phyloP scores from a whole-genome alignment of 2,113 vertebrate genomes.

The Bubo blakistoni region DNA sequence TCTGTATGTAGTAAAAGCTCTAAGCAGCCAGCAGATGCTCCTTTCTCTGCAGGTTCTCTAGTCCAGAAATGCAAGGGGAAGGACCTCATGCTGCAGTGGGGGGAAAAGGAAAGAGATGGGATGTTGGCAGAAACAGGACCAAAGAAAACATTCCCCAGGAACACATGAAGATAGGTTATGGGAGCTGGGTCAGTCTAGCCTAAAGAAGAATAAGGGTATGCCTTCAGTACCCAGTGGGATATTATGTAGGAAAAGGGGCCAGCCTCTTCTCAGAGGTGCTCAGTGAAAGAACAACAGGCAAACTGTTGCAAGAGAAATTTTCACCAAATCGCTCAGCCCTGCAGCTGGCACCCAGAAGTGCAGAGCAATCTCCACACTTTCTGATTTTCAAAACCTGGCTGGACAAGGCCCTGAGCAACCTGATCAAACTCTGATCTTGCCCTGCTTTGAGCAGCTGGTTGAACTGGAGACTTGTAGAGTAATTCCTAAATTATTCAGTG shows the following conservation, averaged over 20 bases:
- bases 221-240: not conserved
- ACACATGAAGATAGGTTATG: not conserved
- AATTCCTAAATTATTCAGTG: not conserved
- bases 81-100: not conserved
- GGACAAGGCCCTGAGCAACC: not conserved
- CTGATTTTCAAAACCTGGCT: not conserved
- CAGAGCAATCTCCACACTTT: not conserved
- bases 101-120: not conserved
- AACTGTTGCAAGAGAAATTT: not conserved
- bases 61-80: not conserved
- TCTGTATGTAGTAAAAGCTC: not conserved
- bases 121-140: not conserved
- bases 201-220: not conserved
- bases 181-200: not conserved
- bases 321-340: not conserved
- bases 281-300: not conserved
- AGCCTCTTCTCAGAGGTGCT: not conserved
- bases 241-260: not conserved
- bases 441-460: not conserved
- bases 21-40: not conserved
- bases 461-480: not conserved
- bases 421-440: not conserved
- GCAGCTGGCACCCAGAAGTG: not conserved
- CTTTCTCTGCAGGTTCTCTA: not conserved
- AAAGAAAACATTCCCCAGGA: not conserved